Evolutionary conservation across 2,797 vertebrate genomes (phyloP).

Genomic region (Alfaro cultratus): DNA sequence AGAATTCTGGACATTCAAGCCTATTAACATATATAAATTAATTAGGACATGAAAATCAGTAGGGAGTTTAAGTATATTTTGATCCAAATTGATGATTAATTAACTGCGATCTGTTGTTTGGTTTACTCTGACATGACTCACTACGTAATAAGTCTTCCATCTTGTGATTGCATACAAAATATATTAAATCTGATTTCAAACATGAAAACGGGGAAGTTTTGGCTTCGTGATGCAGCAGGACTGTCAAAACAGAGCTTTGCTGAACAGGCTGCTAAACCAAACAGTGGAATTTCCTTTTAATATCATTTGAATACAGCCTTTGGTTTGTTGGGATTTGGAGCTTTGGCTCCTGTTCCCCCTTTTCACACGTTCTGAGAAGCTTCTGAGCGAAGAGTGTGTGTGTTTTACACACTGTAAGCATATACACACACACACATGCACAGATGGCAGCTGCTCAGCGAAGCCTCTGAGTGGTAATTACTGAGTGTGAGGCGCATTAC

Average conservation of each 20-base stretch:
- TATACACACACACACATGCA: constrained; percentile 54
- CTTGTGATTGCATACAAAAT: neutral
- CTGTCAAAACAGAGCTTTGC: constrained; percentile 12
- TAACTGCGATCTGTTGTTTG: neutral
- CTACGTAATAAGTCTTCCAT: neutral
- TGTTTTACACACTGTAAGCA: constrained; percentile 43
- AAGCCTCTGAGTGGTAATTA: constrained; percentile 80
- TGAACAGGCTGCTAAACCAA: constrained; percentile 32
- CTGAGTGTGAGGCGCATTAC: constrained; percentile 77
- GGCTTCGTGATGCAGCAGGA: neutral
- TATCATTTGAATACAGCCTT: constrained; percentile 40
- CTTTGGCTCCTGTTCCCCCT: constrained; percentile 42
- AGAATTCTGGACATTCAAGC: neutral
- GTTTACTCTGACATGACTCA: constrained; percentile 2
- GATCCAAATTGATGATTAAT: neutral
- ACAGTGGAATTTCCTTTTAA: constrained; percentile 49
- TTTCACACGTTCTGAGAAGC: constrained; percentile 58
- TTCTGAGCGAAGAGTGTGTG: constrained; percentile 48
- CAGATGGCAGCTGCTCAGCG: constrained; percentile 84
- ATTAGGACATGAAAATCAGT: neutral
- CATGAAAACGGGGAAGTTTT: neutral
- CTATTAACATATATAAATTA: neutral
- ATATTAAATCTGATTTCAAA: neutral
- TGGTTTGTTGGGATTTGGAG: constrained; percentile 44
- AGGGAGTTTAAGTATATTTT: neutral